Conservation (phyloP, 2,888 invertebrate genomes). For the Watsonalla cultraria region DNA sequence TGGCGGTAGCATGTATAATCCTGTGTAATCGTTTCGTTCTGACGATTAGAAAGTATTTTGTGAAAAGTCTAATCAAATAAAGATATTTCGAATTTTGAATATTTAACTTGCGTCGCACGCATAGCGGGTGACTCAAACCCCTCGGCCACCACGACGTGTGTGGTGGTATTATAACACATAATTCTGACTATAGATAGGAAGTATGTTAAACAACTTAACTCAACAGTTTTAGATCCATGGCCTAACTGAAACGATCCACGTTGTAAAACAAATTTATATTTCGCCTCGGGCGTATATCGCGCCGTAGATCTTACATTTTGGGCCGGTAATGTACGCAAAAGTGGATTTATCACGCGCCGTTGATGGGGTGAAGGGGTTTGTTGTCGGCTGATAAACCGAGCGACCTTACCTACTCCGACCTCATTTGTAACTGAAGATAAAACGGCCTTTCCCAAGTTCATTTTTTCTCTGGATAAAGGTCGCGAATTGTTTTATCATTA, state of each 20-base stretch:
- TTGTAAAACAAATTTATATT: neutral
- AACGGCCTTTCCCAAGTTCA: constrained; percentile 15
- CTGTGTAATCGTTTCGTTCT: too few relatives aligned
- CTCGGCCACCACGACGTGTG: too few relatives aligned
- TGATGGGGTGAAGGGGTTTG: constrained; percentile 11
- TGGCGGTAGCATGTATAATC: too few relatives aligned
- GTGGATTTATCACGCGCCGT: constrained; percentile 14
- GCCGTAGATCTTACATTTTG: constrained; percentile 11
- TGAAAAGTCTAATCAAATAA: too few relatives aligned
- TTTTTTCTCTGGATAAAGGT: constrained; percentile 8
- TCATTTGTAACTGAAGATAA: constrained; percentile 27
- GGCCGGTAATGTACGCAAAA: constrained; percentile 10
- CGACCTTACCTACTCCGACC: constrained; percentile 21
- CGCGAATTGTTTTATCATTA: constrained; percentile 8
- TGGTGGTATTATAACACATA: too few relatives aligned
- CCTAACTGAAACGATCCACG: neutral
- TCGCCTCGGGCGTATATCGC: neutral
- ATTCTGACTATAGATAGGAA: constrained; percentile 1
- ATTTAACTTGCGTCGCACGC: too few relatives aligned
- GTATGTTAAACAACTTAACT: neutral
- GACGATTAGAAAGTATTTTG: too few relatives aligned
- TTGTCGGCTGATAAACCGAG: constrained; percentile 14
- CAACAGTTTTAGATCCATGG: neutral
- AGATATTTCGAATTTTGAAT: too few relatives aligned
- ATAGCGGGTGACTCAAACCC: too few relatives aligned